A percentile compares a stretch with the other conserved stretches of the same genome.
Evolutionary conservation across 2,888 invertebrate species (phyloP).

Genomic region (Meghimatium bilineatum): DNA sequence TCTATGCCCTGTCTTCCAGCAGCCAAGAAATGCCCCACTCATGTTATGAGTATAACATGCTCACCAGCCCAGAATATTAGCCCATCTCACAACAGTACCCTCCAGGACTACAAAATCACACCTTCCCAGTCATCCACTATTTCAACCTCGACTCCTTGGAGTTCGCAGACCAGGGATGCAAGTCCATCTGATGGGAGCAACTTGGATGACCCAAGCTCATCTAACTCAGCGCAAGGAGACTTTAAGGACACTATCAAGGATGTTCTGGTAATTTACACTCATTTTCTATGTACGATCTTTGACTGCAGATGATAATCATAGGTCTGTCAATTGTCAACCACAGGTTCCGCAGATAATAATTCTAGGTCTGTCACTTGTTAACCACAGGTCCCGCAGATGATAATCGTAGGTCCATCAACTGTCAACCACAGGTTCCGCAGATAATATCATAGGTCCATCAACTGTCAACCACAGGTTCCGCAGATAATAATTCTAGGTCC

Average conservation of each 20-base stretch:
- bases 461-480: no score
- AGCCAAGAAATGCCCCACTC: slow-evolving; percentile 42
- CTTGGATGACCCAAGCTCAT: slow-evolving; percentile 39
- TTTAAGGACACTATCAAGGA: slow-evolving; percentile 38
- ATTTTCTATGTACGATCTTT: neutral
- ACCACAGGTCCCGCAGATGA: no score
- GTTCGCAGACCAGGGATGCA: slow-evolving; percentile 14
- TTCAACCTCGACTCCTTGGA: slow-evolving; percentile 41
- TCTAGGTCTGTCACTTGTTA: no score
- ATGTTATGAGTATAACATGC: slow-evolving; percentile 39
- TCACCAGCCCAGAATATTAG: slow-evolving; percentile 7
- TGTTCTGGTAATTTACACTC: slow-evolving; percentile 28
- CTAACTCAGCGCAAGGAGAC: slow-evolving; percentile 36
- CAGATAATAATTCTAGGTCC: no score
- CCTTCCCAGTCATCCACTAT: slow-evolving; percentile 52
- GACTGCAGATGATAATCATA: no score
- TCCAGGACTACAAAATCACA: slow-evolving; percentile 38
- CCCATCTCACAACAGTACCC: slow-evolving; percentile 13
- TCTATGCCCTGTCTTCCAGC: slow-evolving; percentile 6
- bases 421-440: no score
- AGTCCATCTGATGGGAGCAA: slow-evolving; percentile 28
- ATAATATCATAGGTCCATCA: no score
- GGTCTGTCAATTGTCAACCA: no score
- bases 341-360: no score
- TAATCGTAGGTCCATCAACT: no score